Base-by-base conservation (phyloP, 2,888 invertebrate genomes). In the Macaria liturata region DNA sequence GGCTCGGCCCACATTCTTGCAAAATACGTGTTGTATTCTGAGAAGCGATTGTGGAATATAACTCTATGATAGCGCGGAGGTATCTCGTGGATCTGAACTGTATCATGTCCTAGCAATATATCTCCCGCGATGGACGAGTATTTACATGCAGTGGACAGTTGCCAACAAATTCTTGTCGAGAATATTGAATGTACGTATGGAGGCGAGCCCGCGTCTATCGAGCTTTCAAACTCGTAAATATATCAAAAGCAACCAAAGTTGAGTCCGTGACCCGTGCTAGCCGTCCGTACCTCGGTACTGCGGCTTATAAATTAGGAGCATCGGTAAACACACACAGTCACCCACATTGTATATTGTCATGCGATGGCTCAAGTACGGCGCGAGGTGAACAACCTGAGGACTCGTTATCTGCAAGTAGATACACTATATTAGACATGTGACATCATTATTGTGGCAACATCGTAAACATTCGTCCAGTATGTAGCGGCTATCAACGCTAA, bases 401-500 rank as follows among this genome's bases (percentile, higher is more conserved):
- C 70, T 77, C 75, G 78, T 86, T 89, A 89, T 90, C 90, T 84
- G 72, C 76, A 73, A 81, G 81, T 77, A 82, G 81, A 82, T 78
- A 80, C 72, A 81, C 78, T 82, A 80, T 81, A 88, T 87, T 83
- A 83, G 82, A 84, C 77, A 72, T 80, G 80, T 87, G 87, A 87
- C 85, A 86, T 88, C 84, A 89, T 85, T 85, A 84, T 78, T 76
- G 79, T 77, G 74, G 72, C 76, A 79, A 78, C 75, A 71, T 75
- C 72, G 78, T 76, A 76, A 79, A 77, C 73, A 74, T 78, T 76
- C 64, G 72, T 71, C 67, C 69, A 74, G 71, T 70, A 66, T 70
- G 63, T 51, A 39, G 71, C 69, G 70, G 62, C 65, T 81, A 80
- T 81, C 78, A 70, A 69, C 71, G 70, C 71, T 69, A 65, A 63